phyloP scores from a whole-genome alignment of 2,888 invertebrate genomes.

The Congeria kusceri region DNA sequence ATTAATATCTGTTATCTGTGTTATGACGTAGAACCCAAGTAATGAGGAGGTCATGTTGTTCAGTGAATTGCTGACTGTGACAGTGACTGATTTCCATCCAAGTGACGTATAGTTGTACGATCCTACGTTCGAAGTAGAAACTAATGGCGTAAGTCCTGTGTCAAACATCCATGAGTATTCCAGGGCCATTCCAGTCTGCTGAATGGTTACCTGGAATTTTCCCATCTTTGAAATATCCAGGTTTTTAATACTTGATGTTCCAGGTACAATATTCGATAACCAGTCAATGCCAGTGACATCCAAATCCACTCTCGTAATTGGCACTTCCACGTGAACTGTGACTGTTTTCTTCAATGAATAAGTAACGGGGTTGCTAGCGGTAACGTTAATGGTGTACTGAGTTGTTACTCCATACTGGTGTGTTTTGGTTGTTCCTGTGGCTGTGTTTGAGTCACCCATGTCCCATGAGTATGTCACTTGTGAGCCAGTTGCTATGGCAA shows the following conservation, averaged over 20 bases:
- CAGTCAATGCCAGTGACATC: slow-evolving; percentile 7
- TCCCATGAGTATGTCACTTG: slow-evolving; percentile 57
- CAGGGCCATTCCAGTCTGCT: slow-evolving; percentile 32
- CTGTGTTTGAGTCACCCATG: slow-evolving; percentile 57
- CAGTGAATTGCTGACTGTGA: slow-evolving; percentile 50
- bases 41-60: slow-evolving; percentile 31
- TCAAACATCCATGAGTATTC: slow-evolving; percentile 42
- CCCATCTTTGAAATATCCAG: slow-evolving; percentile 17
- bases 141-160: slow-evolving; percentile 7
- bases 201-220: slow-evolving; percentile 19
- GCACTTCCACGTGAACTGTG: slow-evolving; percentile 53
- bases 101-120: slow-evolving; percentile 27
- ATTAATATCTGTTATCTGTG: slow-evolving; percentile 42
- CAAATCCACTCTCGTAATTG: slow-evolving; percentile 36
- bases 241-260: slow-evolving; percentile 12
- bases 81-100: slow-evolving; percentile 42
- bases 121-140: slow-evolving; percentile 4
- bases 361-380: slow-evolving; percentile 47
- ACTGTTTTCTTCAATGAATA: slow-evolving; percentile 8
- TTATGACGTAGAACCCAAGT: slow-evolving; percentile 59
- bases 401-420: slow-evolving; percentile 48
- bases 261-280: slow-evolving; percentile 1
- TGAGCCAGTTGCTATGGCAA: slow-evolving; percentile 54
- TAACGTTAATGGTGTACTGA: slow-evolving; percentile 57
- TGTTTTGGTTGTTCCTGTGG: slow-evolving; percentile 24